A percentile compares a stretch with the other conserved stretches of the same genome.
phyloP scores from a whole-genome alignment of 2,888 invertebrate genomes.

The Zygaena filipendulae region DNA sequence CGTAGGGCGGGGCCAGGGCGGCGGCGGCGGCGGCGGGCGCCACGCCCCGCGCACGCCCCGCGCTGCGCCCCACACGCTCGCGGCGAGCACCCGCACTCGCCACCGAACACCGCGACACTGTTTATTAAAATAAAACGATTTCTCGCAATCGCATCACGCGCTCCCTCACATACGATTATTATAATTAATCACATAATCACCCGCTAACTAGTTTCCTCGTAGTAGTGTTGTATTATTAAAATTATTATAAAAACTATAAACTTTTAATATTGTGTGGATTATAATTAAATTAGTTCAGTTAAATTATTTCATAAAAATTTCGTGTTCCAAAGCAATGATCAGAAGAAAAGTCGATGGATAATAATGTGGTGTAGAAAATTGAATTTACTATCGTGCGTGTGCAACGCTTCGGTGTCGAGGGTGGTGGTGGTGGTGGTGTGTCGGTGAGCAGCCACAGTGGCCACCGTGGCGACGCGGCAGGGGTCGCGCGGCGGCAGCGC shows the following conservation, averaged over 20 bases:
- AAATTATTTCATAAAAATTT: too few relatives aligned
- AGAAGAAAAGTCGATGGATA: conserved; percentile 17
- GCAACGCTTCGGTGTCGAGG: too few relatives aligned
- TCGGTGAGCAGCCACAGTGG: too few relatives aligned
- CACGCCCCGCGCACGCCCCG: conserved; percentile 18
- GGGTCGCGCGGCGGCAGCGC: conserved; percentile 23
- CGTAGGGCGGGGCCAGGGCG: conserved; percentile 41
- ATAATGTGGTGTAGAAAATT: conserved; percentile 21
- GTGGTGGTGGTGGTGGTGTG: too few relatives aligned
- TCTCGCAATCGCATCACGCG: conserved; percentile 56
- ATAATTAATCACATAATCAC: conserved; percentile 24
- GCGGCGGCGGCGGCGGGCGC: conserved; percentile 39
- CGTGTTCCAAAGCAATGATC: too few relatives aligned
- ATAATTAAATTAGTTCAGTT: too few relatives aligned
- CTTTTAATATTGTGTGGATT: too few relatives aligned
- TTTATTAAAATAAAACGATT: conserved; percentile 57
- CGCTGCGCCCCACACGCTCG: conserved; percentile 29
- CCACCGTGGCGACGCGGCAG: conserved; percentile 21
- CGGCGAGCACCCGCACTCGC: conserved; percentile 11
- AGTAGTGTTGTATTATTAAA: too few relatives aligned
- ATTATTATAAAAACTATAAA: conserved; percentile 3
- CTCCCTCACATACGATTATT: conserved; percentile 21
- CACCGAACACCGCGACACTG: conserved; percentile 22
- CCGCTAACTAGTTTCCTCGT: conserved; percentile 4
- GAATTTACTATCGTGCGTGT: too few relatives aligned